Conservation (phyloP, 2,888 invertebrate genomes). For the Parochlus steinenii region DNA sequence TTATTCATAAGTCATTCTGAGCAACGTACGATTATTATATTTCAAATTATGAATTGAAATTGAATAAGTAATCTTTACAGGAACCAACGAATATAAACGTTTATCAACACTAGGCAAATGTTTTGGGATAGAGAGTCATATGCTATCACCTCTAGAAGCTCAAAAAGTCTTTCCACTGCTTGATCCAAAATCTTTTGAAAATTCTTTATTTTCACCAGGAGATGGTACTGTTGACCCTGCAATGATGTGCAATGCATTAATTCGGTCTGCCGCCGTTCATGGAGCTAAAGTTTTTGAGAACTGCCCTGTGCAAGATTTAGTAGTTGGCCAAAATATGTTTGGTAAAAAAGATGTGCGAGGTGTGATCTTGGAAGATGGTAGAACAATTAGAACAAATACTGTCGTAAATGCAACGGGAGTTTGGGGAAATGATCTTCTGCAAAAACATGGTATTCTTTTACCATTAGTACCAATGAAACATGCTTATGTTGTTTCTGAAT, state of each 20-base stretch:
- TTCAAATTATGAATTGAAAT: background rate
- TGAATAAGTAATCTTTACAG: too few relatives aligned
- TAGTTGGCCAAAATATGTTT: conserved; percentile 43
- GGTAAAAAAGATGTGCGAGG: conserved; percentile 51
- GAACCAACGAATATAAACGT: conserved; percentile 65
- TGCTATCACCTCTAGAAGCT: conserved; percentile 56
- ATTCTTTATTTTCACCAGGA: conserved; percentile 59
- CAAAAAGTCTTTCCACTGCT: conserved; percentile 60
- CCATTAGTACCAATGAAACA: conserved; percentile 77
- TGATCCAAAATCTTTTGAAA: conserved; percentile 54
- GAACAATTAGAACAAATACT: conserved; percentile 51
- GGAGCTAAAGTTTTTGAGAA: conserved; percentile 62
- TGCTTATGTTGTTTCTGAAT: conserved; percentile 70
- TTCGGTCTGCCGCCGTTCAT: conserved; percentile 48
- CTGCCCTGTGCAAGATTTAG: conserved; percentile 53
- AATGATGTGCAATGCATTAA: conserved; percentile 58
- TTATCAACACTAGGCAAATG: conserved; percentile 64
- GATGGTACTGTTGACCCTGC: conserved; percentile 78
- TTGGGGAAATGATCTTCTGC: conserved; percentile 58
- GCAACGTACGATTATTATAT: conserved; percentile 16
- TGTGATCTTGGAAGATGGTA: conserved; percentile 51
- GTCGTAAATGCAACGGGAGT: conserved; percentile 58
- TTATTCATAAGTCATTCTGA: conserved; percentile 66
- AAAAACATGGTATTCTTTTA: conserved; percentile 34
- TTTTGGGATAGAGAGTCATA: conserved; percentile 56